Evolutionary conservation across 2,113 vertebrate species (phyloP), one percentile per base, ranked within the genome.

Genomic region (Chlorodrepanis virens): DNA sequence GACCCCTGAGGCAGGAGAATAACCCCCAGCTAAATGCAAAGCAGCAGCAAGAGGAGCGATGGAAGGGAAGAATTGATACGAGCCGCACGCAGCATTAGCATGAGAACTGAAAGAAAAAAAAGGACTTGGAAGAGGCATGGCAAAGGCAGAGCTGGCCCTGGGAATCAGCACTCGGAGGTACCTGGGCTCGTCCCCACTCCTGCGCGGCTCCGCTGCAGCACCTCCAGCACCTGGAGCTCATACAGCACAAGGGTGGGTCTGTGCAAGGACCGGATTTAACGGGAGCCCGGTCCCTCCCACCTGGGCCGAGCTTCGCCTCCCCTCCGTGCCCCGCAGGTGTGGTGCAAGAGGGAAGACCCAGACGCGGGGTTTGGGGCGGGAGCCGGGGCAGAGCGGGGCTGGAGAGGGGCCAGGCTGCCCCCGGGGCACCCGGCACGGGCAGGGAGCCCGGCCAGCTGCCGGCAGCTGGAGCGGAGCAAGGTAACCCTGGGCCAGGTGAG

Each of bases 261-360:
- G 68, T 9, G 64, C 45, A 22, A 44, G 86, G 91, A 57, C 1
- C 4, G 47, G 69, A 65, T 97, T 96, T 97, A 96, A 95, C 4
- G 1, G 77, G 57, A 95, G 61, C 77, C 17, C 91, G 16, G 93
- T 96, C 93, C 95, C 95, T 94, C 96, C 96, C 94, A 97, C 93
- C 91, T 91, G 94, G 96, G 96, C 94, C 47, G 94, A 95, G 94
- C 89, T 24, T 61, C 27, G 4, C 90, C 61, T 27, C 93, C 70
- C 70, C 81, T 40, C 63, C 3, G 29, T 11, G 56, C 23, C 31
- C 79, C 2, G 3, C 81, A 40, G 96, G 95, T 96, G 92, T 53
- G 87, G 22, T 35, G 78, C 35, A 6, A 39, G 53, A 54, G 35
- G 75, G 54, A n/a, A 87, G 80, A 57, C 11, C 67, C 79, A 47